Evolutionary conservation across 2,888 invertebrate species (phyloP), one percentile per base, ranked within the genome.

Genomic region (Cantharis lateralis): DNA sequence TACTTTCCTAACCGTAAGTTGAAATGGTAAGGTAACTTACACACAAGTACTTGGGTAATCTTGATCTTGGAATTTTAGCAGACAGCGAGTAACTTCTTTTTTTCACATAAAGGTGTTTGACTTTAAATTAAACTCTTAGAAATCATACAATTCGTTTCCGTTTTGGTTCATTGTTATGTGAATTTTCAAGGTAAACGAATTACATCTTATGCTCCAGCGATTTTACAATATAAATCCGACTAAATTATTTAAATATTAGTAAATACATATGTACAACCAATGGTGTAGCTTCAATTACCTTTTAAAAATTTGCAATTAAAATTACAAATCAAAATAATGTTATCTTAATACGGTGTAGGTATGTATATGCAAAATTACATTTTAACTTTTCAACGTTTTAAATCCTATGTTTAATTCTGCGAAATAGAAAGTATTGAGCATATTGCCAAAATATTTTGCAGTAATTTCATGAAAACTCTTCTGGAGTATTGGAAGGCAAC

Each of bases 101-200:
- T 32, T 69, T 28, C 69, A 28, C 69, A n/a, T 48, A 28, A 73
- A 62, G 73, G 73, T 73, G 68, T 26, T 73, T 73, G 73, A 73
- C 73, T 69, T 26, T 20, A 62, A 62, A 48, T 15, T 26, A 16
- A 66, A 62, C 15, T 16, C 26, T 18, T 64, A 61, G 69, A 66
- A 68, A 66, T 70, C 76, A 76, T 71, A 72, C 20, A 69, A 70
- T 73, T 73, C 76, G 71, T 77, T 77, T 77, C 76, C 76, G 70
- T 77, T 77, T 68, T 73, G 71, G 73, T 77, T 77, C 76, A 77
- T 73, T 77, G 76, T 71, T 77, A 77, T 70, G 68, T 62, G 64
- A 73, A 72, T 70, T 73, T 68, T 77, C 73, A 77, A 77, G 76
- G 76, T 71, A 70, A 73, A 64, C 62, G 72, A 28, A 66, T 18